These are phyloP conservation scores for Atrichornis clamosus DNA, from an alignment of 2,113 vertebrate species.

Conservation along the genomic window DNA sequence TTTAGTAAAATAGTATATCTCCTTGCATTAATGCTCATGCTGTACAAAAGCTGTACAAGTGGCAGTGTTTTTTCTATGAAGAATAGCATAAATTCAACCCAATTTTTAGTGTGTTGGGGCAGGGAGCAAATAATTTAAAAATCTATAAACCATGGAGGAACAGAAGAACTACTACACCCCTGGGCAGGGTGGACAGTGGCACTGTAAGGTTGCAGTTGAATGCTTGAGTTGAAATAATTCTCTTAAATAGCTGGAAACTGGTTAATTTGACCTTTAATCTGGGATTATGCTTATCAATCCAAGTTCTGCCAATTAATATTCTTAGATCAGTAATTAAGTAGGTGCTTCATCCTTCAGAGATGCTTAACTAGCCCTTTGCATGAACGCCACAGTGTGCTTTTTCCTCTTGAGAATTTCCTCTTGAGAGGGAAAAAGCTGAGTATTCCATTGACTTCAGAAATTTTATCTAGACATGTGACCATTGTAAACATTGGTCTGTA, in stretches of 20 bases:
- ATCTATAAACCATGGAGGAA: neutral
- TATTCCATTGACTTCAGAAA: neutral
- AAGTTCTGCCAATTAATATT: neutral
- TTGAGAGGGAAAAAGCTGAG: fast-evolving
- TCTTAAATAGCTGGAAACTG: neutral
- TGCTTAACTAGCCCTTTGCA: neutral
- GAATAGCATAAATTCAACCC: neutral
- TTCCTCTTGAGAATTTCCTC: neutral
- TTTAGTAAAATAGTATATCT: neutral
- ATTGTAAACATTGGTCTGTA: neutral
- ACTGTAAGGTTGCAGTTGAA: neutral
- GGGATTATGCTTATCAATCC: neutral
- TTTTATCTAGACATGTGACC: neutral
- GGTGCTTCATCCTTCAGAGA: neutral
- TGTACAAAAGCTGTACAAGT: neutral
- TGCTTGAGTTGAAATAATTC: neutral
- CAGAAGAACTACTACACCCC: neutral
- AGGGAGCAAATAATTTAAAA: neutral
- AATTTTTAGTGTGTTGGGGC: neutral
- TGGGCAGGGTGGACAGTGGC: neutral
- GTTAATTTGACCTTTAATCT: neutral
- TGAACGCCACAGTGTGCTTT: neutral
- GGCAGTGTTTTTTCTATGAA: neutral
- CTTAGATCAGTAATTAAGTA: neutral
- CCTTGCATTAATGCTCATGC: neutral